Evolutionary conservation across 1,140 invertebrate species (phyloP).

Genomic region (Tetraneura akinire): DNA sequence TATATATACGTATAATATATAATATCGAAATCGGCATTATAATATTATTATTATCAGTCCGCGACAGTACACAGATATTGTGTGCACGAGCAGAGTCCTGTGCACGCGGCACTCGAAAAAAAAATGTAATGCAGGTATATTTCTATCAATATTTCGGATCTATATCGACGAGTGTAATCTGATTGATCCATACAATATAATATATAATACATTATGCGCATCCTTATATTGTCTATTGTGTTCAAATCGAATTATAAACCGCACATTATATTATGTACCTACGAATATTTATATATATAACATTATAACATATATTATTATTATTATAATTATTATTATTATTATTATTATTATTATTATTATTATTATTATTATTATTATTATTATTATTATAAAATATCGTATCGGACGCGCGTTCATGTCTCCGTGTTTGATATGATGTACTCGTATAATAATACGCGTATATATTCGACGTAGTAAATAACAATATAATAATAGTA

Average conservation of each 20-base stretch:
- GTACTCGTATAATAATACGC: not conserved
- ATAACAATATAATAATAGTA: not conserved
- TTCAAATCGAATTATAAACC: constrained; percentile 37
- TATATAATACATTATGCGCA: not conserved
- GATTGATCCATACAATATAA: not conserved
- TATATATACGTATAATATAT: too few species aligned
- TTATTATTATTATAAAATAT: too few species aligned
- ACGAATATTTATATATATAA: too few species aligned
- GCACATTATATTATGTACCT: too few species aligned
- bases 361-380: too few species aligned
- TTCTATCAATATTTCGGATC: constrained; percentile 10
- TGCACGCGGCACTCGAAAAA: not conserved
- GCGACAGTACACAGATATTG: not conserved
- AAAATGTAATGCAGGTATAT: not conserved
- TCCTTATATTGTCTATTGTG: not conserved
- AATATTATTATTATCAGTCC: constrained; percentile 27
- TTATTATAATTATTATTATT: too few species aligned
- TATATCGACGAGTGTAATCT: not conserved
- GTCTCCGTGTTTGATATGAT: constrained; percentile 8
- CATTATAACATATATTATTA: too few species aligned
- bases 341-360: too few species aligned
- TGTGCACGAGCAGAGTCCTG: too few species aligned
- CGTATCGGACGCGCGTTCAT: constrained; percentile 2
- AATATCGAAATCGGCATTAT: constrained; percentile 27
- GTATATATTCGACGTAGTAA: not conserved